Evolutionary conservation across 2,888 invertebrate genomes (phyloP).

Genomic region (Lepidochrysops patricia): DNA sequence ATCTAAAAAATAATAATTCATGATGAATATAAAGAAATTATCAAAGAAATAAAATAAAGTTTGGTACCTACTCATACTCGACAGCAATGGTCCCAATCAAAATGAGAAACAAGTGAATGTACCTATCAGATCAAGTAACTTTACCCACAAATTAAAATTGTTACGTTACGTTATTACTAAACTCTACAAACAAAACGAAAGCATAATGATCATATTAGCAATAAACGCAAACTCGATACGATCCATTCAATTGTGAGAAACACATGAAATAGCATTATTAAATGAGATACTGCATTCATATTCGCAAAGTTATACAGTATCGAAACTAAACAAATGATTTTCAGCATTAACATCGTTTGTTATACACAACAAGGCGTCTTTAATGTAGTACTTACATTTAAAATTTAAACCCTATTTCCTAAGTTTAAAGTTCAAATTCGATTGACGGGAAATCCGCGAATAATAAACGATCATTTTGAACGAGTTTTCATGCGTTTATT

Average conservation of each 20-base stretch:
- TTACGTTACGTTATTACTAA: no score
- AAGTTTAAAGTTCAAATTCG: conserved; percentile 15
- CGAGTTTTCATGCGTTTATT: conserved; percentile 65
- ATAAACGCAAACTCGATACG: neutral
- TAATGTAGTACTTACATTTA: conserved; percentile 22
- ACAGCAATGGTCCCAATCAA: no score
- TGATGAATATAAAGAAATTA: no score
- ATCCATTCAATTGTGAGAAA: neutral
- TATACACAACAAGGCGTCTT: conserved; percentile 38
- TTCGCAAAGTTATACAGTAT: conserved; percentile 30
- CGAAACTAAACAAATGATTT: conserved; percentile 55
- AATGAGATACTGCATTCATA: conserved; percentile 13
- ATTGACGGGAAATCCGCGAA: conserved; percentile 39
- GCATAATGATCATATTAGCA: neutral
- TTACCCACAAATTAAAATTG: no score
- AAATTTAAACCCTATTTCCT: conserved; percentile 15
- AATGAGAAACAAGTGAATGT: no score
- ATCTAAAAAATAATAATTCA: no score
- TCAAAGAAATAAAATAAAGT: no score
- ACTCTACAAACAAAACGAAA: neutral
- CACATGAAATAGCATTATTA: conserved; percentile 14
- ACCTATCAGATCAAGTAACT: no score
- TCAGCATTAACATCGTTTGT: conserved; percentile 57
- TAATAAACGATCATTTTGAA: conserved; percentile 36
- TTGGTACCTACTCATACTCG: no score